Percentiles rank a stretch among this genome's conserved stretches.
These are phyloP conservation scores for Pithys albifrons DNA, from an alignment of 2,113 vertebrate species.

Conservation along the genomic window DNA sequence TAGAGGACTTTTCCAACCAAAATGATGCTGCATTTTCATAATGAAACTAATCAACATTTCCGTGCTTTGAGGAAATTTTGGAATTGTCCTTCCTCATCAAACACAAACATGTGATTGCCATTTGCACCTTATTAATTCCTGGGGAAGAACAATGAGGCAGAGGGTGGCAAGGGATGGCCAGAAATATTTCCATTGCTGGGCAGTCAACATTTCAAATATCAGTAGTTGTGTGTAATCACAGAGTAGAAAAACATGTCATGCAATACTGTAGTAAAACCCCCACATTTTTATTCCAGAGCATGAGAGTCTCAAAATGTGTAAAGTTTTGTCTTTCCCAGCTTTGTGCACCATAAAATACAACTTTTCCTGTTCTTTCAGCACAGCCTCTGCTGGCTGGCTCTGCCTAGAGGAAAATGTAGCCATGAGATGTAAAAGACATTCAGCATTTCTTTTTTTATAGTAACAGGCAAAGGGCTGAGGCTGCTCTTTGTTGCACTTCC, in stretches of 20 bases:
- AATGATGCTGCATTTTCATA: neutral
- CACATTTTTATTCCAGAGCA: neutral
- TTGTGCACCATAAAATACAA: neutral
- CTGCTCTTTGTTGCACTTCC: neutral
- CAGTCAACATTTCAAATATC: neutral
- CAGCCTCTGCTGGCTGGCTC: neutral
- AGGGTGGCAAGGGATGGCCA: neutral
- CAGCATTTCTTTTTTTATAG: neutral
- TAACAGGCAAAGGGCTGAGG: neutral
- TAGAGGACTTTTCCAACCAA: neutral
- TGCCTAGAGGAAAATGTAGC: neutral
- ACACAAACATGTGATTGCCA: accelerated
- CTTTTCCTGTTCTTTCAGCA: neutral
- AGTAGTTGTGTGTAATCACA: neutral
- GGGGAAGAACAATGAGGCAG: neutral
- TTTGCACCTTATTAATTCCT: neutral
- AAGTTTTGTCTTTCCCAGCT: neutral
- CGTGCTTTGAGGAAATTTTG: neutral
- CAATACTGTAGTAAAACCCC: neutral
- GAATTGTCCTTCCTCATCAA: neutral
- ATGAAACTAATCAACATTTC: neutral
- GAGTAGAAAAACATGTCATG: neutral
- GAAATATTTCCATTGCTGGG: neutral
- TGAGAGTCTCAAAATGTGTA: neutral
- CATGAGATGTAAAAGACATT: neutral